Percentiles rank a stretch among this genome's conserved stretches.
Evolutionary conservation across 2,113 vertebrate species (phyloP).

Genomic region (Microcebus jonahi): DNA sequence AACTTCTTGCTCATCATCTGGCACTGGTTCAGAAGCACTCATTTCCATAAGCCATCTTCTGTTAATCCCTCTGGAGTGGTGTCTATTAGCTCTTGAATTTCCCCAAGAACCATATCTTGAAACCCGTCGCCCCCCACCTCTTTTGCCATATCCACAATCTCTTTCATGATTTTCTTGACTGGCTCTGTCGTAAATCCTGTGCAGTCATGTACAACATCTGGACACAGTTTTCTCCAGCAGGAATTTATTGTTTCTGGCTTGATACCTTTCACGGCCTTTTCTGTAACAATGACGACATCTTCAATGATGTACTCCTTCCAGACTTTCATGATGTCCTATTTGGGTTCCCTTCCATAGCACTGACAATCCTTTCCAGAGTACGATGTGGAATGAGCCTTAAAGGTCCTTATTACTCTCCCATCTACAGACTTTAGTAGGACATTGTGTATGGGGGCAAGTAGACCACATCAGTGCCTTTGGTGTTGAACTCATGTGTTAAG

Average conservation of each 20-base stretch:
- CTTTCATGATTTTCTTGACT: not conserved
- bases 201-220: not conserved
- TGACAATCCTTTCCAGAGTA: not conserved
- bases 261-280: not conserved
- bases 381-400: not conserved
- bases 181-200: not conserved
- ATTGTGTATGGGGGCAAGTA: not conserved
- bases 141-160: not conserved
- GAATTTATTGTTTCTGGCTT: not conserved
- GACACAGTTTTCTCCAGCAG: not conserved
- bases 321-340: not conserved
- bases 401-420: not conserved
- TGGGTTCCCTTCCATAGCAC: not conserved
- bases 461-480: not conserved
- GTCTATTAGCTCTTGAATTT: not conserved
- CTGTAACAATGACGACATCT: not conserved
- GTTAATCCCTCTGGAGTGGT: not conserved
- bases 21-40: not conserved
- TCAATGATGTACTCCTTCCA: not conserved
- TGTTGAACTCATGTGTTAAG: not conserved
- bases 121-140: not conserved
- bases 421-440: not conserved
- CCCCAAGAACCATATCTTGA: not conserved
- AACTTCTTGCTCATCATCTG: not conserved
- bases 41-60: not conserved